These are phyloP conservation scores for Ophioninae sp. DNA, from an alignment of 2,888 invertebrate genomes.

Conservation along the genomic window DNA sequence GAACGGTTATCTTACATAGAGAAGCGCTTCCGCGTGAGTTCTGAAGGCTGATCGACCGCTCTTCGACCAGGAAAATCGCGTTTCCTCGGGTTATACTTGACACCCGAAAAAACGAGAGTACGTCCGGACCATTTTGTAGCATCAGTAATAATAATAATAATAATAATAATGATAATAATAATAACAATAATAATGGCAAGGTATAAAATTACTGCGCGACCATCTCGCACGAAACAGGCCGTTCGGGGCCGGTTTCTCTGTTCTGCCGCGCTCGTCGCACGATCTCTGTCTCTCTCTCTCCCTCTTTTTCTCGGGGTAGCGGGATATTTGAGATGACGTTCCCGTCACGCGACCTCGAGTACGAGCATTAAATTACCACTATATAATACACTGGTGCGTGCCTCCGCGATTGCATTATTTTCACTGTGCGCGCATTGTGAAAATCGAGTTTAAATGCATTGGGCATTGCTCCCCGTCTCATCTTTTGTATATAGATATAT, in stretches of 20 bases:
- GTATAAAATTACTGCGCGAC: slow-evolving; percentile 47
- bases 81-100: background rate
- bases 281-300: background rate
- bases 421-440: slow-evolving; percentile 37
- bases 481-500: background rate
- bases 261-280: background rate
- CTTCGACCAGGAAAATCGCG: background rate
- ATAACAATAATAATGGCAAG: slow-evolving; percentile 7
- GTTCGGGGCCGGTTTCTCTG: slow-evolving; percentile 3
- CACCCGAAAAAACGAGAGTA: no score
- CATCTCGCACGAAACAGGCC: slow-evolving; percentile 50
- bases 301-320: slow-evolving; percentile 51
- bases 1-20: background rate
- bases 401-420: slow-evolving; percentile 44
- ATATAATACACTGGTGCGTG: slow-evolving; percentile 34
- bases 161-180: background rate
- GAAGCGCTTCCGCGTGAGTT: background rate
- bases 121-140: background rate
- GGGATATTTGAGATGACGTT: slow-evolving; percentile 54
- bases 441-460: slow-evolving; percentile 37
- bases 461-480: background rate
- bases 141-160: background rate
- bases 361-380: slow-evolving; percentile 55
- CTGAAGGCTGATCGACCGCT: background rate
- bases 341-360: slow-evolving; percentile 55